These are phyloP conservation scores for Thalpophila matura DNA, from an alignment of 2,888 invertebrate genomes.

Conservation along the genomic window DNA sequence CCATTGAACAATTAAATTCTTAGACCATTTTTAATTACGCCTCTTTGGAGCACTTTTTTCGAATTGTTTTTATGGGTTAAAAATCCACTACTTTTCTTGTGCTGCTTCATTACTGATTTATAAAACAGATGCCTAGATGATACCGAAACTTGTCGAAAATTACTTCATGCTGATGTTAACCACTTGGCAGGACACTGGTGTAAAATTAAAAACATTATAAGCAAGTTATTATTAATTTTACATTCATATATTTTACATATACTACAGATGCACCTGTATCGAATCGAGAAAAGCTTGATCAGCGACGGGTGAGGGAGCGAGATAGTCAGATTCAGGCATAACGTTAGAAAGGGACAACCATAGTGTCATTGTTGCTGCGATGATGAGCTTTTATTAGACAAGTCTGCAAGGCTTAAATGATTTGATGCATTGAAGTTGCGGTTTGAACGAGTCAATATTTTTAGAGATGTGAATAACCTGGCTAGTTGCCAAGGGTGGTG, in stretches of 20 bases:
- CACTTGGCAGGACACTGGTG: no score
- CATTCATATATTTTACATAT: constrained; percentile 34
- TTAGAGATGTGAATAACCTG: constrained; percentile 29
- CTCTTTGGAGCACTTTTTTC: no score
- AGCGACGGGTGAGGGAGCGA: constrained; percentile 49
- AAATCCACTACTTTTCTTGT: no score
- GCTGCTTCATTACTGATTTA: no score
- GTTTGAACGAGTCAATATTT: constrained; percentile 34
- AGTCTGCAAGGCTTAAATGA: constrained; percentile 53
- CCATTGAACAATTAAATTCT: no score
- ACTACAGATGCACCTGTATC: constrained; percentile 63
- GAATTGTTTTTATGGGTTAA: no score
- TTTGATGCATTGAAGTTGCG: constrained; percentile 30
- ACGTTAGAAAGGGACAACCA: constrained; percentile 40
- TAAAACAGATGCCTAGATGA: no score
- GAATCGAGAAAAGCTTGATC: constrained; percentile 64
- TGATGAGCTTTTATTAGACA: constrained; percentile 60
- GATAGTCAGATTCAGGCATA: constrained; percentile 5
- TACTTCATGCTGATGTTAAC: no score
- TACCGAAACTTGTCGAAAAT: no score
- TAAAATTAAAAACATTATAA: neutral
- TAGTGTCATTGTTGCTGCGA: constrained; percentile 29
- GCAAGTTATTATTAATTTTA: neutral
- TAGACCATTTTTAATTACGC: no score
- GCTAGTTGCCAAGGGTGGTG: neutral